Evolutionary conservation across 1,140 invertebrate species (phyloP).

Genomic region (Nebria ingens): DNA sequence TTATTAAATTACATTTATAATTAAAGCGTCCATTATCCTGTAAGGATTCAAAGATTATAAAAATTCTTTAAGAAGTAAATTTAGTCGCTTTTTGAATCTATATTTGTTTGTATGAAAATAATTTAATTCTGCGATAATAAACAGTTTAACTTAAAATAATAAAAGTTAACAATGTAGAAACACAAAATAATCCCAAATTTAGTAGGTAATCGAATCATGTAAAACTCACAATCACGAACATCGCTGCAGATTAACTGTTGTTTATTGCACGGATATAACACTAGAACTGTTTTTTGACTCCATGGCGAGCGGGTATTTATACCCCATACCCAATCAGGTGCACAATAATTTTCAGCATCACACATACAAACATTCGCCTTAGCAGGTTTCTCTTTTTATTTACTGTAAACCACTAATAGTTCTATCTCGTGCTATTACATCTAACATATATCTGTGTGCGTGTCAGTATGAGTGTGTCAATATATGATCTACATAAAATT

Average conservation of each 20-base stretch:
- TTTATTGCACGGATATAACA: not conserved
- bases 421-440: not conserved
- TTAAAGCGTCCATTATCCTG: too few species aligned
- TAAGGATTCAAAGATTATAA: too few species aligned
- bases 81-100: not conserved
- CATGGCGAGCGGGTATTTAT: not conserved
- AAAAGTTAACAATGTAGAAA: not conserved
- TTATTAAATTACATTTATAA: too few species aligned
- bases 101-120: not conserved
- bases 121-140: not conserved
- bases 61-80: not conserved
- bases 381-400: not conserved
- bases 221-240: not conserved
- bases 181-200: too few species aligned
- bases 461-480: too few species aligned
- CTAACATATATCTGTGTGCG: not conserved
- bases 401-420: not conserved
- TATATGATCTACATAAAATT: too few species aligned
- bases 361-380: too few species aligned
- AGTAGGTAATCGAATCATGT: not conserved
- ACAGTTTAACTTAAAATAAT: not conserved
- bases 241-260: not conserved
- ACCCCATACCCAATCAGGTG: not conserved
- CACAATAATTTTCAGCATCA: too few species aligned
- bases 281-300: not conserved